Base-by-base conservation (phyloP, 2,113 vertebrate species). In the Chloroceryle aenea region DNA sequence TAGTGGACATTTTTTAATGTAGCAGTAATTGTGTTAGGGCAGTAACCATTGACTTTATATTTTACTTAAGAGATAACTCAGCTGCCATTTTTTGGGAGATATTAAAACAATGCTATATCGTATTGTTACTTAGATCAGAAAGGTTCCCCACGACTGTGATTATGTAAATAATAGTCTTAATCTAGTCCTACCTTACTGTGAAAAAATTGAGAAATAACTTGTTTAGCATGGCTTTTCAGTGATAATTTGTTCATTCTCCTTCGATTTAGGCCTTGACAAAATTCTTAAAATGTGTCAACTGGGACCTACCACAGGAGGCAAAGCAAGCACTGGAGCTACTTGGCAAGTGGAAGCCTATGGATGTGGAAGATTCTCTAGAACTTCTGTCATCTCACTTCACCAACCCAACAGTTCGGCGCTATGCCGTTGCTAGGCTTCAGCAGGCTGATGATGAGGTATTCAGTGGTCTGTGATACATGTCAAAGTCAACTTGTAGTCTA, bases 221-320 rank as follows among this genome's bases (percentile, higher is more conserved):
- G 2, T 80, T 91, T 29, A 66, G 19, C 3, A 7, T 85, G 30
- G 12, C 4, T 27, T 83, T 85, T 55, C 36, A 15, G 7, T 63
- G 8, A 30, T 38, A 3, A 59, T 10, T 85, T 91, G 6, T 48
- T 21, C 14, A 14, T 80, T 71, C 30, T 81, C 56, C 48, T 64
- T 86, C 43, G 69, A 2, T 87, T 55, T 94, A 99, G 99, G 99
- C 99, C 20, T 97, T 99, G 96, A 99, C 99, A 25, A 99, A 99
- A 97, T 99, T 99, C 97, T 98, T 99, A 77, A 99, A 99, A 97
- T 99, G 99, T 97, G 99, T 99, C 87, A 99, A 99, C 96, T 99
- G 99, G 99, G 98, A 98, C 77, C 96, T 99, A 52, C 98, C 99
- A 38, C 99, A 99, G 93, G 99, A 99, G 86, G 99, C 99, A 80